Base-by-base conservation (phyloP, 53 echinoderm and acorn worm species). In the Holothuria scabra region DNA sequence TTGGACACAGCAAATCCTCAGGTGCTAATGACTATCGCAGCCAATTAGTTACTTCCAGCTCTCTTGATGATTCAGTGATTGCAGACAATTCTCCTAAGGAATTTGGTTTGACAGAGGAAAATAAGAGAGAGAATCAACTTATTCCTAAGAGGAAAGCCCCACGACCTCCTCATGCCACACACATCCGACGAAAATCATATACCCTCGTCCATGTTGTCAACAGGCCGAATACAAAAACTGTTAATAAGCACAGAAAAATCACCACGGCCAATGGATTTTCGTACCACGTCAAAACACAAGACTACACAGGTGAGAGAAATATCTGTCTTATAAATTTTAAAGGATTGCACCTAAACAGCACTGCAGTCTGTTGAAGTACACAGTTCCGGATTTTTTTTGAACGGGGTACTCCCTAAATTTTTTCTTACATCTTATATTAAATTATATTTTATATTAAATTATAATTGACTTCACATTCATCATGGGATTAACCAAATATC, bases 131-230 rank as follows among this genome's bases (percentile, higher is more conserved):
- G 12, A 59, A 78, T 4, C 31, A 78, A 52, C 58, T 59, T 32
- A 59, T 59, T 5, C 78, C 78, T 21, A 59, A 78, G 20, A 46
- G 78, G 58, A 78, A 78, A 31, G 74, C 44, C 26, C 81, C 63
- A 3, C 57, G 64, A 8, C 61, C 81, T 29, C 61, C 81, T 11
- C 81, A 63, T 32, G 83, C 88, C 26, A 82, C 34, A 32, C 37
- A 83, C 46, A 76, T 74, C 48, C 63, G 88, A 2, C 56, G 88
- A 37, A 88, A 88, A 65, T 88, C 88, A 8, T 83, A 83, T 56
- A 82, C 88, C 23, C 62, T 75, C 12, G 33, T 62, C 31, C 82
- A 88, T 65, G 62, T 63, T 33, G 74, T 82, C 55, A 75, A 38
- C 83, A 63, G 83, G 28, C 74, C 52, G 30, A 44, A 60, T 28